phyloP scores from a whole-genome alignment of 2,888 invertebrate genomes.

The Philhelius pedissequus region DNA sequence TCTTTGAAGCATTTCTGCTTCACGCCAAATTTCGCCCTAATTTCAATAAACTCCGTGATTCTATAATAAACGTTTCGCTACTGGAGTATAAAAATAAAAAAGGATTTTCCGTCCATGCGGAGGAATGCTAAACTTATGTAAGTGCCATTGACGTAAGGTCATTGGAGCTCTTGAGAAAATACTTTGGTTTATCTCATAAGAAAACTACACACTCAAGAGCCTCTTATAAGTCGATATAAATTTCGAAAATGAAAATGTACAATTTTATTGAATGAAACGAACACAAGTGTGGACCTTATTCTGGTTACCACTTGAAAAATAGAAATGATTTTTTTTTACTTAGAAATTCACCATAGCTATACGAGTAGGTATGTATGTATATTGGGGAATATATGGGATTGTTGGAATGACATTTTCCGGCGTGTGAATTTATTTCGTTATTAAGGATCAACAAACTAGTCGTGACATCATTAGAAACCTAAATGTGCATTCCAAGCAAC shows the following conservation, averaged over 20 bases:
- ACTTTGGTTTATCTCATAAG: not conserved
- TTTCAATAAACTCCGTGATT: no score
- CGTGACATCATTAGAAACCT: conserved; percentile 56
- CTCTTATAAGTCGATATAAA: not conserved
- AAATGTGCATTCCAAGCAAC: conserved; percentile 41
- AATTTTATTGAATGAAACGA: not conserved
- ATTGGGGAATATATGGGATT: no score
- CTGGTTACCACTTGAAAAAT: conserved; percentile 17
- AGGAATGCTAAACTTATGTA: no score
- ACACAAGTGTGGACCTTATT: conserved; percentile 19
- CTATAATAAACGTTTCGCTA: no score
- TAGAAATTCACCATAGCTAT: not conserved
- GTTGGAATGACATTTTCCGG: not conserved
- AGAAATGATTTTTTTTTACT: not conserved
- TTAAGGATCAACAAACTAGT: conserved; percentile 34
- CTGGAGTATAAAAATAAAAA: no score
- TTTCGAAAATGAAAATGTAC: not conserved
- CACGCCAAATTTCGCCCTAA: no score
- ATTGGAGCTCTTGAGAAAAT: conserved; percentile 1
- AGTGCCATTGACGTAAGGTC: not conserved
- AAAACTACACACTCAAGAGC: conserved; percentile 4
- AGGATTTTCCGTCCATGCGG: no score
- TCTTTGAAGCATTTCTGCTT: no score
- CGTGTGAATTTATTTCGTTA: conserved; percentile 47
- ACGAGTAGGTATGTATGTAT: no score